phyloP scores from a whole-genome alignment of 2,113 vertebrate species.

The Cyprinodon variegatus region DNA sequence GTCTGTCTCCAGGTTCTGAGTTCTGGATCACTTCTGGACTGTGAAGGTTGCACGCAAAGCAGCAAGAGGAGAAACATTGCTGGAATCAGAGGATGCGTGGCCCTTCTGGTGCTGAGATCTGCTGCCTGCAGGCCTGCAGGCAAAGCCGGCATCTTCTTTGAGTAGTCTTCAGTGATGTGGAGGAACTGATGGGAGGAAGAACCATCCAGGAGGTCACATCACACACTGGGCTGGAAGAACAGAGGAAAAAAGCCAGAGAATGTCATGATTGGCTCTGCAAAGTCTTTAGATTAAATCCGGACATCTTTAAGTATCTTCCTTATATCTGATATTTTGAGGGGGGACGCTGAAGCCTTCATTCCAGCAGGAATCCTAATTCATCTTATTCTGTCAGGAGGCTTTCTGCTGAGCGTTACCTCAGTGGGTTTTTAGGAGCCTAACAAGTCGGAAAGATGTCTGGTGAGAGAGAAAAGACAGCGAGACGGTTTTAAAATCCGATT shows the following conservation, averaged over 20 bases:
- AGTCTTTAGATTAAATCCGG: too few relatives aligned
- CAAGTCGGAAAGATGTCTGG: background rate
- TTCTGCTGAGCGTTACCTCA: conserved; percentile 4
- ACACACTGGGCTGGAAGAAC: conserved; percentile 7
- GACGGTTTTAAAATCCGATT: background rate
- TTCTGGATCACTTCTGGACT: background rate
- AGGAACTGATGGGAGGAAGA: background rate
- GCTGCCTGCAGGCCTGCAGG: background rate
- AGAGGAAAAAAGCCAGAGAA: background rate
- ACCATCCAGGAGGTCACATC: conserved; percentile 25
- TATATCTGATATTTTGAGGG: too few relatives aligned
- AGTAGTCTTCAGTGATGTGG: background rate
- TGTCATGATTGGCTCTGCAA: too few relatives aligned
- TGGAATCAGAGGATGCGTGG: background rate
- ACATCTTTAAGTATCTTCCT: too few relatives aligned
- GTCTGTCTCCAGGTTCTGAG: conserved; percentile 41
- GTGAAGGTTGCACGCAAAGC: conserved; percentile 31
- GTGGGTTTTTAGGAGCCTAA: conserved; percentile 4
- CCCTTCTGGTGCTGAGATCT: background rate
- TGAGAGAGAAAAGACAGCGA: conserved; percentile 10
- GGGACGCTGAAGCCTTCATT: background rate
- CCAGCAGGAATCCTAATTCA: background rate
- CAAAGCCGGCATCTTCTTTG: conserved; percentile 13
- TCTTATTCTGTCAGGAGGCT: background rate
- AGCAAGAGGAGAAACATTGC: conserved; percentile 8